Conservation (phyloP, 2,797 vertebrate species). For the Sebastes itinus region DNA sequence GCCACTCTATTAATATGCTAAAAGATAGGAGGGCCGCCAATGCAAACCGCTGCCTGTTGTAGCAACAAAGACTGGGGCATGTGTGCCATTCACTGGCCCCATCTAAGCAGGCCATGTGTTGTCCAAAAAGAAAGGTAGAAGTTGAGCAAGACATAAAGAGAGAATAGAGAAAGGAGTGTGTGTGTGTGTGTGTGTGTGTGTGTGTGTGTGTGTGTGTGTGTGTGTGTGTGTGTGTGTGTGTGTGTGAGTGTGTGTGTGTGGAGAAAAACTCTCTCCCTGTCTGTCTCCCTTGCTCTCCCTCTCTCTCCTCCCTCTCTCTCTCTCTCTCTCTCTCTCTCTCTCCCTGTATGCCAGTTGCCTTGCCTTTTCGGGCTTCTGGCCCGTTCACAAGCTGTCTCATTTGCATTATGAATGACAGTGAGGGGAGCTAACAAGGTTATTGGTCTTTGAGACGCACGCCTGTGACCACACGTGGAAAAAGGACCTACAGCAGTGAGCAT, state of each 20-base stretch:
- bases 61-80: conserved; percentile 83
- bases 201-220: conserved; percentile 8
- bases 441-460: conserved; percentile 90
- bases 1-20: conserved; percentile 91
- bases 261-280: too few species aligned
- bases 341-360: conserved; percentile 73
- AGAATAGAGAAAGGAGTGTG: conserved; percentile 65
- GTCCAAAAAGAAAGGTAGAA: conserved; percentile 72
- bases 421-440: conserved; percentile 91
- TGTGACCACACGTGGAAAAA: conserved; percentile 91
- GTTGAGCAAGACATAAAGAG: conserved; percentile 77
- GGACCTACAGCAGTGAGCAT: conserved; percentile 93
- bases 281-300: too few species aligned
- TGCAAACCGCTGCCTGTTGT: conserved; percentile 84
- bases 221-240: not conserved
- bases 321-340: conserved; percentile 36
- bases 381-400: conserved; percentile 90
- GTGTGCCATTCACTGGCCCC: conserved; percentile 83
- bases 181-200: too few species aligned
- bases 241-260: conserved; percentile 3
- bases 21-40: conserved; percentile 83
- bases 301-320: conserved; percentile 28
- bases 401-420: conserved; percentile 92
- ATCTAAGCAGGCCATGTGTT: conserved; percentile 72
- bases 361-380: conserved; percentile 84